Evolutionary conservation across 1,140 invertebrate species (phyloP).

Genomic region (Lepidostoma basale): DNA sequence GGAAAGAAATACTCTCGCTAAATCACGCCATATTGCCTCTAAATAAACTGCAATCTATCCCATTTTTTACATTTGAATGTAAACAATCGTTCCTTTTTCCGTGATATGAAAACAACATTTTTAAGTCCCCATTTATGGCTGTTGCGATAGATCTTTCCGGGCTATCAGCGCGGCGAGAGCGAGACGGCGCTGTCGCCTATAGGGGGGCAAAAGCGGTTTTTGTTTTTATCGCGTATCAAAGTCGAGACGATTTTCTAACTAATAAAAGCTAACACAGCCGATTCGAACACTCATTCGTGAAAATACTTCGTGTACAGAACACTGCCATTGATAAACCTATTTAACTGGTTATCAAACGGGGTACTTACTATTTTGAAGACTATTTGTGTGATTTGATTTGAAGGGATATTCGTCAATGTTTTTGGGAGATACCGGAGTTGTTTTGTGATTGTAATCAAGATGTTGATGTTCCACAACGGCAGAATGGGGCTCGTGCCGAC

Average conservation of each 20-base stretch:
- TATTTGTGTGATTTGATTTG: background rate
- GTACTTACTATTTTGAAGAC: background rate
- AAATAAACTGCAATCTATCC: too few species aligned
- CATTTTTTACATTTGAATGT: constrained; percentile 7
- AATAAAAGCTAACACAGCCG: constrained; percentile 40
- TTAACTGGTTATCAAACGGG: background rate
- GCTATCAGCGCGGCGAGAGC: background rate
- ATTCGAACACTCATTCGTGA: constrained; percentile 28
- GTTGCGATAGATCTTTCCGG: background rate
- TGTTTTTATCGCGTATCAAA: constrained; percentile 45
- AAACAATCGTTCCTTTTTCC: background rate
- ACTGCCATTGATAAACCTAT: background rate
- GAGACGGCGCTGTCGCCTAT: constrained; percentile 26
- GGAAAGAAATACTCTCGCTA: background rate
- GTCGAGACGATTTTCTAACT: constrained; percentile 35
- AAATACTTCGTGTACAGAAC: constrained; percentile 1
- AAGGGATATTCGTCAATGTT: background rate
- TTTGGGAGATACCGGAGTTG: too few species aligned
- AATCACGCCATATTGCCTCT: too few species aligned
- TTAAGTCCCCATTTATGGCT: background rate
- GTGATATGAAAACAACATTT: background rate
- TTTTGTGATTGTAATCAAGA: constrained; percentile 15
- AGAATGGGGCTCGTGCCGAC: constrained; percentile 40
- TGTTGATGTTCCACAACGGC: constrained; percentile 41
- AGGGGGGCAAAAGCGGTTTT: constrained; percentile 36